Conservation (phyloP, 2,113 vertebrate species). For the Salminus brasiliensis region DNA sequence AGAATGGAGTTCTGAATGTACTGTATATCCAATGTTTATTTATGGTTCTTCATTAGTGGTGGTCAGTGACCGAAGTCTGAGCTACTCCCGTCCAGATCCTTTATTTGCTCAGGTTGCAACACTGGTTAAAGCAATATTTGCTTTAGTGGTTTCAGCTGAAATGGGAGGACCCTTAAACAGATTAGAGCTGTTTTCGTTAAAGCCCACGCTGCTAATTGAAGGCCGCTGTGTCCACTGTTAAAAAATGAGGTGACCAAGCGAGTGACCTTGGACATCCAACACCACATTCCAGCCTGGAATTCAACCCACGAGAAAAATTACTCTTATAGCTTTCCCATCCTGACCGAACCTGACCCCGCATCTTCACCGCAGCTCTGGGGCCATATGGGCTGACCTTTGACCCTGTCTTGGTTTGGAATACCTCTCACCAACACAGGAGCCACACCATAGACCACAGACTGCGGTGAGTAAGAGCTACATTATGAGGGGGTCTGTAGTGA, state of each 20-base stretch:
- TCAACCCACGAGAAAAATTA: constrained; percentile 28
- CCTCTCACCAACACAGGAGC: not conserved
- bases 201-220: constrained; percentile 27
- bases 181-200: constrained; percentile 20
- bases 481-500: too few species aligned
- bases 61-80: too few species aligned
- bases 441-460: not conserved
- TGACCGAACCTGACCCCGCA: constrained; percentile 35
- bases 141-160: not conserved
- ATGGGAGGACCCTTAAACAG: constrained; percentile 13
- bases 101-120: constrained; percentile 1
- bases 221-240: constrained; percentile 1
- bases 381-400: constrained; percentile 10
- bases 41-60: too few species aligned
- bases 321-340: not conserved
- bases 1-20: too few species aligned
- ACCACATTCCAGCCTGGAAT: constrained; percentile 28
- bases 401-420: not conserved
- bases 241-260: constrained; percentile 7
- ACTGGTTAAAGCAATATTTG: constrained; percentile 36
- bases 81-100: not conserved
- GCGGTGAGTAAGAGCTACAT: too few species aligned
- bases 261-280: not conserved
- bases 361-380: constrained; percentile 15
- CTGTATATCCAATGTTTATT: too few species aligned